Base-by-base conservation (phyloP, 2,888 invertebrate species). In the Nowickia ferox region DNA sequence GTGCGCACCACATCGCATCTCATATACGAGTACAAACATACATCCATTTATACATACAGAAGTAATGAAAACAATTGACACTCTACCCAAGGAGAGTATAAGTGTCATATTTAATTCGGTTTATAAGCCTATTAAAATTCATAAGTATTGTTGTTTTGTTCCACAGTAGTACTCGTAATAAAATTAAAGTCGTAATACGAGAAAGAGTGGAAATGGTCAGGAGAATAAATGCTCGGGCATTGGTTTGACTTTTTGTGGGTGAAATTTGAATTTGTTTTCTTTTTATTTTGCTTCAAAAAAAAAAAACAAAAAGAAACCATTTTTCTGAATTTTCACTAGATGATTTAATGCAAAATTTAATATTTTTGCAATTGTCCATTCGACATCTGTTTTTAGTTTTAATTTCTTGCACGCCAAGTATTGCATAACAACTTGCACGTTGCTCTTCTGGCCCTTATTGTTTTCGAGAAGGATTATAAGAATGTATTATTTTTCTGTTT, bases 81-180 rank as follows among this genome's bases (percentile, higher is more conserved):
- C 76, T 78, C 69, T 19, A 74, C 63, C 38, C 74, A 57, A 79
- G 72, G 38, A n/a, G 19, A 84, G 61, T 40, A 71, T 22, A 44
- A 79, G 92, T 92, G 92, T 92, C 92, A 90, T 91, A 91, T 92
- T 92, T 90, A 90, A 89, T 92, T 92, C 91, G 88, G 88, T 75
- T 75, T 81, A 75, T 81, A 81, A 81, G 81, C 81, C 81, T 75
- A 81, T 81, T 75, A 81, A 81, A 55, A 81, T 57, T 42, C 51
- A 11, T 51, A 59, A 9, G 38, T 46, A 30, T 13, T 61, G 22
- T 75, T 65, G n/a, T 46, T 72, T 71, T 44, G 63, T 46, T 13
- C 17, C 30, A 38, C n/a, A 89, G 88, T 88, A 79, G 63, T 84
- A 51, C 17, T 53, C 42, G 40, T 48, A 66, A 72, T 63, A 77